Base-by-base conservation (phyloP, 2,113 vertebrate genomes). In the Macroglossus sobrinus region DNA sequence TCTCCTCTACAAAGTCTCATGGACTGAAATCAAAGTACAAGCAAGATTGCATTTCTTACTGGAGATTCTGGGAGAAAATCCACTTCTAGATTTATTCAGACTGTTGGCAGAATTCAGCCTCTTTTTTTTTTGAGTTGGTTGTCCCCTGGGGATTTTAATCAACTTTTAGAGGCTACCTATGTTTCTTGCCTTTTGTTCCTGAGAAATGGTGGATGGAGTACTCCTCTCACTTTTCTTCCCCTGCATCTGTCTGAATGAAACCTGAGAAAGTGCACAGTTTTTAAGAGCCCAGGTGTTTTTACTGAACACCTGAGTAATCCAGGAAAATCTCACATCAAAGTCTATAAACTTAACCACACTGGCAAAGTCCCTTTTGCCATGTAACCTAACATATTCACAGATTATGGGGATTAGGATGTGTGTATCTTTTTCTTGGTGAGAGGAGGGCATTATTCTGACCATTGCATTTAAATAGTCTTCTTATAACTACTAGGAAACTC, bases 31-130 rank as follows among this genome's bases (percentile, higher is more conserved):
- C n/a, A 57, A 18, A 0, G 16, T 33, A 3, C 2, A 18, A 2
- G 1, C 24, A n/a, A 24, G 5, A 2, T 6, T 30, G 9, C 11
- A 0, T 61, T 45, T 4, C 2, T 88, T 26, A 2, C 15, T 63
- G 4, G 3, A 28, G 7, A 5, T 28, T 69, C 5, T n/a, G 13
- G 28, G 24, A 74, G 12, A n/a, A 4, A 64, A 40, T 22, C 6
- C 0, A 15, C n/a, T 57, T 72, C 7, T 21, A 50, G 50, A 0
- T 63, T 22, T 12, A 63, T 8, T 53, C 35, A 82, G 43, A 1
- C n/a, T 26, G 2, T 55, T 55, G 26, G 30, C 12, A 57, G 55
- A 16, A 66, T 35, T 78, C 22, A 35, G 14, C 13, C 53, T 50
- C 3, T 8, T 30, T 64, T 8, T 30, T 64, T 81, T 22, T 38